These are phyloP conservation scores for Congeria kusceri DNA, from an alignment of 2,888 invertebrate genomes.

Conservation along the genomic window DNA sequence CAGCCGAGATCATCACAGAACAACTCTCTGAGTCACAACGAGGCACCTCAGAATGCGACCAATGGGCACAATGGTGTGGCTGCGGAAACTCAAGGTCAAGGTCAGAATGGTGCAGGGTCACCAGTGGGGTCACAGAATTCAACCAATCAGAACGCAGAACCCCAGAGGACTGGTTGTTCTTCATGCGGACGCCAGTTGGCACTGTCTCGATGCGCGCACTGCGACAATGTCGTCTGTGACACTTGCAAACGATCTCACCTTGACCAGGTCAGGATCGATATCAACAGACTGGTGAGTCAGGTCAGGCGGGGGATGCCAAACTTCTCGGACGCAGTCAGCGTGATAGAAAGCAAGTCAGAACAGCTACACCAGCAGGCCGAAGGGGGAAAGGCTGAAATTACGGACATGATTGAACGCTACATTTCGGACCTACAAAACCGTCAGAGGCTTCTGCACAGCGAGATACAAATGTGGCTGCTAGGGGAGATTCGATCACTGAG, in stretches of 20 bases:
- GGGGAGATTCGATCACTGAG: constrained; percentile 94
- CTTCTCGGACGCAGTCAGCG: constrained; percentile 75
- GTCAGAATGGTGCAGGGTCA: background rate
- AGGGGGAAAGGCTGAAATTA: constrained; percentile 96
- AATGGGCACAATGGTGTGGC: background rate
- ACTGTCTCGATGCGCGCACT: constrained; percentile 93
- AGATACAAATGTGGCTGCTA: constrained; percentile 94
- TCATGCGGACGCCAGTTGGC: constrained; percentile 91
- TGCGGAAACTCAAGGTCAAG: background rate
- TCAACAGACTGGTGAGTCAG: constrained; percentile 92
- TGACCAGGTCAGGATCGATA: constrained; percentile 87
- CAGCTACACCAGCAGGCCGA: constrained; percentile 95
- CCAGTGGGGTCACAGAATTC: constrained; percentile 4
- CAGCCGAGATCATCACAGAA: constrained; percentile 85
- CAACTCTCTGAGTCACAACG: constrained; percentile 9
- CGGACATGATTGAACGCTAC: constrained; percentile 85
- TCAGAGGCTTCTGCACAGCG: constrained; percentile 88
- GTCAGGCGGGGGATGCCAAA: constrained; percentile 90
- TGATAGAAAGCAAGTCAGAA: constrained; percentile 93
- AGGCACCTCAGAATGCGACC: constrained; percentile 4
- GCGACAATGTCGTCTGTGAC: constrained; percentile 98
- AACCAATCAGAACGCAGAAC: constrained; percentile 6
- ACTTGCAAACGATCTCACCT: constrained; percentile 92
- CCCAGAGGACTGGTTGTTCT: constrained; percentile 91
- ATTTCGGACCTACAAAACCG: constrained; percentile 85